Evolutionary conservation across 2,113 vertebrate species (phyloP).

Genomic region (Orcinus orca): DNA sequence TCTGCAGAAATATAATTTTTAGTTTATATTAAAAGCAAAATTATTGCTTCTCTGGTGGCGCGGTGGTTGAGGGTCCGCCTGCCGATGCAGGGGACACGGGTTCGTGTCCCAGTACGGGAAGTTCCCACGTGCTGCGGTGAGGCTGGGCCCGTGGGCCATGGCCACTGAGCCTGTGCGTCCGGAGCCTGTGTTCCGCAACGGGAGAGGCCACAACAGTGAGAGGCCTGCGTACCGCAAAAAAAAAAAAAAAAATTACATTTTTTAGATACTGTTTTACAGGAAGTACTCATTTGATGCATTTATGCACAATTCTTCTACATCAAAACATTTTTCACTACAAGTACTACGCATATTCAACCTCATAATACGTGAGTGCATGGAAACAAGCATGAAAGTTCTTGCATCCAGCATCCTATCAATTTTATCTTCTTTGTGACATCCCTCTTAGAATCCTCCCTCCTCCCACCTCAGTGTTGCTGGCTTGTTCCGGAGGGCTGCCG

Average conservation of each 20-base stretch:
- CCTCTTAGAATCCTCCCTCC: fast-evolving
- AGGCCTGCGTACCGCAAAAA: no score
- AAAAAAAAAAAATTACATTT: constrained; percentile 38
- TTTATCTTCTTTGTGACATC: background rate
- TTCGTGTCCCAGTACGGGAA: no score
- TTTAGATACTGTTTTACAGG: constrained; percentile 63
- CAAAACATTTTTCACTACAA: constrained; percentile 13
- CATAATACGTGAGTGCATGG: background rate
- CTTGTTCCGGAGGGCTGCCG: background rate
- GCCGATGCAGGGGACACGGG: no score
- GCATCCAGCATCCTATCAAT: background rate
- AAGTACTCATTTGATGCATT: constrained; percentile 65
- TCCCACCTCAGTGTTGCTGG: no score
- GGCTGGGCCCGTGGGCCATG: no score
- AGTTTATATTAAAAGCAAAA: constrained; percentile 71
- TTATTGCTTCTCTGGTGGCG: background rate
- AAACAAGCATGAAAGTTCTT: background rate
- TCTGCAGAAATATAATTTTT: constrained; percentile 67
- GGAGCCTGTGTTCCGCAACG: no score
- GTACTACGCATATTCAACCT: background rate
- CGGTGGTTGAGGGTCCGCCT: no score
- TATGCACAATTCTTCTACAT: background rate
- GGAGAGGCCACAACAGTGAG: no score
- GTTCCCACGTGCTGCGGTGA: no score
- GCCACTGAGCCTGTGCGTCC: no score